Conservation (phyloP, 2,113 vertebrate species). For the Trogon surrucura region DNA sequence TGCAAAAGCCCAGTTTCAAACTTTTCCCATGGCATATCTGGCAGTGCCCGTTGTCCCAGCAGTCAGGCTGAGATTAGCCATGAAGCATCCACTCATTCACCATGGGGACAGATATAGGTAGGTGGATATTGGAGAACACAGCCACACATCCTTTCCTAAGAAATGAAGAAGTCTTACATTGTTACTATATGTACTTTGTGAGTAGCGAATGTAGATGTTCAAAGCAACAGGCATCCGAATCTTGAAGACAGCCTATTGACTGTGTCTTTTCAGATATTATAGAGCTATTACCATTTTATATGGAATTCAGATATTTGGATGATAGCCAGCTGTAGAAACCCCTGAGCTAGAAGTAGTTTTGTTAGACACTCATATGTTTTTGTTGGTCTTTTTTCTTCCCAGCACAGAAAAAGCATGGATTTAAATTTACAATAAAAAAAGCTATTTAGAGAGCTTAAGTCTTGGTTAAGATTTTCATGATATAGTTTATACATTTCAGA, state of each 20-base stretch:
- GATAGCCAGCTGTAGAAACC: not conserved
- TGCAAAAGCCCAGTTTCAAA: not conserved
- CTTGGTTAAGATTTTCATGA: not conserved
- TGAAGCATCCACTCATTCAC: not conserved
- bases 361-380: not conserved
- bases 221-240: not conserved
- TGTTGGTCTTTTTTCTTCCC: not conserved
- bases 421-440: not conserved
- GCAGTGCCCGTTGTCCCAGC: not conserved
- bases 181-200: not conserved
- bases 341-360: not conserved
- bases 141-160: not conserved
- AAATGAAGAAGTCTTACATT: not conserved
- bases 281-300: not conserved
- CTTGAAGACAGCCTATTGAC: not conserved
- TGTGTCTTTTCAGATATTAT: not conserved
- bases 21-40: not conserved
- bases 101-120: accelerated
- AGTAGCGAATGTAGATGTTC: not conserved
- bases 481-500: not conserved
- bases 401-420: not conserved
- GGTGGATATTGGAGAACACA: not conserved
- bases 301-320: not conserved
- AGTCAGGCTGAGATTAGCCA: not conserved
- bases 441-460: not conserved